Percentiles rank a stretch among this genome's conserved stretches.
phyloP scores from a whole-genome alignment of 1,140 invertebrate species.

The Dinothrombium tinctorium region DNA sequence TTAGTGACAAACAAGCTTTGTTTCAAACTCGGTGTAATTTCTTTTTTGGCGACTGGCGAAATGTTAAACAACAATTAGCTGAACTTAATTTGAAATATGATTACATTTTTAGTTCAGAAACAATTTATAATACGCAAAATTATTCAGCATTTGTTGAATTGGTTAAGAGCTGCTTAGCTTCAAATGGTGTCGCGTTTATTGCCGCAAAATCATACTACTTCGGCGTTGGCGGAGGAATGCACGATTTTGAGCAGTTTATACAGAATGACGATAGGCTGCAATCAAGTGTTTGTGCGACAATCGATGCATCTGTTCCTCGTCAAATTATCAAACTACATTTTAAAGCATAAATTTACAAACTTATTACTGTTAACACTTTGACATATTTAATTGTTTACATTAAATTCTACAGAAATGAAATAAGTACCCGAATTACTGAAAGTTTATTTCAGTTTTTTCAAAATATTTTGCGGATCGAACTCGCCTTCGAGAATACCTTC shows the following conservation, averaged over 20 bases:
- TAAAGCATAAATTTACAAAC: too few species aligned
- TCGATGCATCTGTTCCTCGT: too few species aligned
- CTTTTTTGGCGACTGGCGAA: slow-evolving; percentile 6
- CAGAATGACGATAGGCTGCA: too few species aligned
- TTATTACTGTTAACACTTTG: too few species aligned
- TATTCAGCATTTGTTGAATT: slow-evolving; percentile 44
- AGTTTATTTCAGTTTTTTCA: too few species aligned
- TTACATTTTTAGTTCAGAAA: slow-evolving; percentile 62
- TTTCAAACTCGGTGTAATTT: neutral
- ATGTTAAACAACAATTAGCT: neutral
- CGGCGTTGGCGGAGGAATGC: slow-evolving; percentile 56
- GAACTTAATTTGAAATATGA: slow-evolving; percentile 50
- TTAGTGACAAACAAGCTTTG: neutral
- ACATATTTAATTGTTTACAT: too few species aligned
- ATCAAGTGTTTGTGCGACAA: too few species aligned
- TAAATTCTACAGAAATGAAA: too few species aligned
- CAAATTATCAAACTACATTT: too few species aligned
- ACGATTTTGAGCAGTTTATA: neutral
- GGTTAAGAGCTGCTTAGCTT: slow-evolving; percentile 36
- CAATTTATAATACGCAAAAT: slow-evolving; percentile 61
- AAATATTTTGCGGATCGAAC: too few species aligned
- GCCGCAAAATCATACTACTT: slow-evolving; percentile 71
- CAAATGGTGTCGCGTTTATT: slow-evolving; percentile 31
- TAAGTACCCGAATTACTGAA: too few species aligned
- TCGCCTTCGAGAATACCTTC: too few species aligned